Conservation (phyloP, 2,113 vertebrate species). For the Pelecanoides urinatrix region DNA sequence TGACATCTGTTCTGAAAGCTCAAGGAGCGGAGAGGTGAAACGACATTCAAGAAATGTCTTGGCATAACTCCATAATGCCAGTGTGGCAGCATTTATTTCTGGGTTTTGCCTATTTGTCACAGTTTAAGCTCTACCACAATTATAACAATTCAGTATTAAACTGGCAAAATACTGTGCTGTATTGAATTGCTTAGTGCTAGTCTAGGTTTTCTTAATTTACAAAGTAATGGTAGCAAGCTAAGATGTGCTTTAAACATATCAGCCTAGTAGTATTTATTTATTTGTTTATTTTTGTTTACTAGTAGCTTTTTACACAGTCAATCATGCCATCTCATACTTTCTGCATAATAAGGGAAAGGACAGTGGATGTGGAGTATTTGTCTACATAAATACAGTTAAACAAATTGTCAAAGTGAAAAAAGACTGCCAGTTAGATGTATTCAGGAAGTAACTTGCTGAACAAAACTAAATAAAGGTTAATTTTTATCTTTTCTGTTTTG, state of each 20-base stretch:
- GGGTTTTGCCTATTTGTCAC: neutral
- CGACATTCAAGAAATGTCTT: neutral
- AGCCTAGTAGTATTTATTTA: neutral
- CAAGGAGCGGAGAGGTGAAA: neutral
- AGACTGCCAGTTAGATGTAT: neutral
- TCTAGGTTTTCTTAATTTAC: conserved; percentile 45
- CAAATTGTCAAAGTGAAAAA: neutral
- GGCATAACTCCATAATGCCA: neutral
- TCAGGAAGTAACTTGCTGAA: conserved; percentile 4
- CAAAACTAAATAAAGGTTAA: neutral
- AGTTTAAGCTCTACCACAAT: neutral
- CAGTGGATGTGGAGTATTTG: conserved; percentile 38
- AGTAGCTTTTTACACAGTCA: neutral
- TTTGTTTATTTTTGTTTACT: neutral
- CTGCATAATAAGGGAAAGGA: conserved; percentile 22
- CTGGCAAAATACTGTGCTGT: neutral
- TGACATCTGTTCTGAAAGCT: neutral
- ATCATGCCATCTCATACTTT: conserved; percentile 21
- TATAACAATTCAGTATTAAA: neutral
- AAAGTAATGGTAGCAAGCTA: neutral
- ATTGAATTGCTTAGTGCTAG: neutral
- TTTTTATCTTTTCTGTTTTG: conserved; percentile 20
- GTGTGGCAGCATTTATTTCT: neutral
- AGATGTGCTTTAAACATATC: conserved; percentile 12
- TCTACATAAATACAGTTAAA: conserved; percentile 9